Evolutionary conservation across 2,113 vertebrate species (phyloP).

Genomic region (Lagopus leucura): DNA sequence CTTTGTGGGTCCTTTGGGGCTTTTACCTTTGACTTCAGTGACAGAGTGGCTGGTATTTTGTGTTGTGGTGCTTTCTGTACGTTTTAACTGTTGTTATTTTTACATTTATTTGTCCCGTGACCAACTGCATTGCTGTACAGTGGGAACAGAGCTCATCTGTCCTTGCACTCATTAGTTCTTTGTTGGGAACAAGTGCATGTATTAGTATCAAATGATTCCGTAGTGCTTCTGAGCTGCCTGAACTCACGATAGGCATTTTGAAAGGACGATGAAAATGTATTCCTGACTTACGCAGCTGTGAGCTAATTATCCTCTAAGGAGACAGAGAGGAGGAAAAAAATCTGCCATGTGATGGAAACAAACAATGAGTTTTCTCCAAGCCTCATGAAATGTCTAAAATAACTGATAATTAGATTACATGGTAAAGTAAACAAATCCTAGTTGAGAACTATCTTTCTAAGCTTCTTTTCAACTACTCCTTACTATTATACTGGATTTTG

Average conservation of each 20-base stretch:
- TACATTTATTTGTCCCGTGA: background rate
- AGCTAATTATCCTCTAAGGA: conserved; percentile 39
- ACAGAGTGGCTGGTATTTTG: background rate
- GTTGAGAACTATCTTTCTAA: background rate
- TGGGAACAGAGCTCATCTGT: background rate
- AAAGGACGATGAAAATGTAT: conserved; percentile 16
- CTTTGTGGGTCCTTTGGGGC: background rate
- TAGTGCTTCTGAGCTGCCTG: background rate
- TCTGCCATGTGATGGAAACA: background rate
- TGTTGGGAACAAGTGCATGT: background rate
- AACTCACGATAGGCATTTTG: background rate
- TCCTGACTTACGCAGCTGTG: background rate
- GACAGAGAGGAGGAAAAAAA: background rate
- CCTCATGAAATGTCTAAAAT: conserved; percentile 48
- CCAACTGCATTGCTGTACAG: background rate
- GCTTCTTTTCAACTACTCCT: background rate
- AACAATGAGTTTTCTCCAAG: conserved; percentile 29
- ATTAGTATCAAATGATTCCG: background rate
- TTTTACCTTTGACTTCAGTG: background rate
- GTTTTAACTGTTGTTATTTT: background rate
- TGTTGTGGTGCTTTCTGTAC: background rate
- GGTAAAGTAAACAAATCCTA: conserved; percentile 38
- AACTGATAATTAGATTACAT: conserved; percentile 61
- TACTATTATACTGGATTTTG: background rate
- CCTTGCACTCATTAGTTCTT: background rate